These are phyloP conservation scores for Aeoliscus strigatus DNA, from an alignment of 2,797 vertebrate genomes.

Conservation along the genomic window DNA sequence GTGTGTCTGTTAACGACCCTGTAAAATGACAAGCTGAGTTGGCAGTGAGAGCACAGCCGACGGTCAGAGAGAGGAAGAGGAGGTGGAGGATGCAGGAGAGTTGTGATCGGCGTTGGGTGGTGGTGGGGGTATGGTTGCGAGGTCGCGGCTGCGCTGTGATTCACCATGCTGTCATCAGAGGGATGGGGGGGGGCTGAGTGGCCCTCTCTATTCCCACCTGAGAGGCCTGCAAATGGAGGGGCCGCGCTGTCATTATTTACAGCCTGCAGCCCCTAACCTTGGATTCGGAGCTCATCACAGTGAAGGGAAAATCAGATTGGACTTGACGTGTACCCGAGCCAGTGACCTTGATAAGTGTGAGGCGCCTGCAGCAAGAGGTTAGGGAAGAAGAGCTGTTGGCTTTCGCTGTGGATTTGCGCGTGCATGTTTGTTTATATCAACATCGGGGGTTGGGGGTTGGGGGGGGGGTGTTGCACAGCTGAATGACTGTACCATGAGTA, in stretches of 20 bases:
- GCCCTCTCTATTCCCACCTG: constrained; percentile 69
- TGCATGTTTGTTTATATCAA: constrained; percentile 28
- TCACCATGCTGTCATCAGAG: constrained; percentile 64
- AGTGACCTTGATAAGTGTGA: constrained; percentile 75
- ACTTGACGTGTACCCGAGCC: constrained; percentile 70
- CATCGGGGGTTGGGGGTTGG: constrained; percentile 14
- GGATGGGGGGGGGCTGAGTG: constrained; percentile 54
- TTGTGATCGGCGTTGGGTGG: constrained; percentile 30
- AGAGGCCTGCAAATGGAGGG: constrained; percentile 68
- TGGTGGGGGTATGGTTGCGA: constrained; percentile 20
- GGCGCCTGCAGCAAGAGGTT: constrained; percentile 67
- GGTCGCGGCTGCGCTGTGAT: constrained; percentile 52
- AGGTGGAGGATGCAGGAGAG: constrained; percentile 39
- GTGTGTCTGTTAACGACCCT: constrained; percentile 71
- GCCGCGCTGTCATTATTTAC: constrained; percentile 71
- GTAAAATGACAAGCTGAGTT: constrained; percentile 74
- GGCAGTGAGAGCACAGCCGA: constrained; percentile 65
- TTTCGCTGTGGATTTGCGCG: constrained; percentile 32
- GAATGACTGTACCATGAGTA: constrained; percentile 48
- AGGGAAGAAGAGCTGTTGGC: constrained; percentile 53
- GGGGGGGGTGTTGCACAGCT: constrained; percentile 1
- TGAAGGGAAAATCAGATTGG: constrained; percentile 68
- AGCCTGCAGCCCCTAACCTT: constrained; percentile 74
- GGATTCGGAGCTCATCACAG: constrained; percentile 65
- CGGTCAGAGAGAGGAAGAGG: constrained; percentile 43